Conservation (phyloP, 2,113 vertebrate genomes). For the Numenius arquata region DNA sequence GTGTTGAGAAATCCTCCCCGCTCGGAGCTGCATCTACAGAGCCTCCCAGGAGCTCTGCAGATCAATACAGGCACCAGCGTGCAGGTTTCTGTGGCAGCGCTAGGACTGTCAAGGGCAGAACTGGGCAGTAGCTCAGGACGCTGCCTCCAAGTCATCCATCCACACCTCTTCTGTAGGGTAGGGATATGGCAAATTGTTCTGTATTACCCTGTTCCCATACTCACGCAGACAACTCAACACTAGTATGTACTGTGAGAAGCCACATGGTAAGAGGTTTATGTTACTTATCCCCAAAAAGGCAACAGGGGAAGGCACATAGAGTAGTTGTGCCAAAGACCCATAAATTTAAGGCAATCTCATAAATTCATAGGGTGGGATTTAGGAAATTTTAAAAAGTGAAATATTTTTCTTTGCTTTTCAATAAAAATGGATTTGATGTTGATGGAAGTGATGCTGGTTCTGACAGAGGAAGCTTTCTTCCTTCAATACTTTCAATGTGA, state of each 20-base stretch:
- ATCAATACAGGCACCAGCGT: background rate
- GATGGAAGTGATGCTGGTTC: background rate
- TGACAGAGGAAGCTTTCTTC: background rate
- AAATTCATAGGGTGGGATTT: background rate
- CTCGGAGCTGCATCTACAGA: background rate
- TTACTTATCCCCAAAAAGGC: background rate
- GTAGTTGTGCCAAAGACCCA: background rate
- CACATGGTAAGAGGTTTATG: background rate
- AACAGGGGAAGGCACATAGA: background rate
- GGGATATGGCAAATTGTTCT: background rate
- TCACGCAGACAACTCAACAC: accelerated
- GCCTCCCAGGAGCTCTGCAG: background rate
- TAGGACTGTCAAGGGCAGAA: background rate
- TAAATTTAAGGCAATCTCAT: background rate
- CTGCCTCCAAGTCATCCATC: background rate
- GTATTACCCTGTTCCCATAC: background rate
- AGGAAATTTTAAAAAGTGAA: background rate
- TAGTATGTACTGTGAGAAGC: background rate
- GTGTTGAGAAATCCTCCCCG: background rate
- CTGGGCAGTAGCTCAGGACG: background rate
- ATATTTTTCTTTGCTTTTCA: background rate
- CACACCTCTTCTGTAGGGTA: background rate
- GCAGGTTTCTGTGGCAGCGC: background rate
- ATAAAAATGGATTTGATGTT: background rate
- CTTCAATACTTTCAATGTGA: background rate